Percentiles rank a stretch among this genome's conserved stretches.
Conservation (phyloP, 2,888 invertebrate genomes). For the Cacoxenus indagator region DNA sequence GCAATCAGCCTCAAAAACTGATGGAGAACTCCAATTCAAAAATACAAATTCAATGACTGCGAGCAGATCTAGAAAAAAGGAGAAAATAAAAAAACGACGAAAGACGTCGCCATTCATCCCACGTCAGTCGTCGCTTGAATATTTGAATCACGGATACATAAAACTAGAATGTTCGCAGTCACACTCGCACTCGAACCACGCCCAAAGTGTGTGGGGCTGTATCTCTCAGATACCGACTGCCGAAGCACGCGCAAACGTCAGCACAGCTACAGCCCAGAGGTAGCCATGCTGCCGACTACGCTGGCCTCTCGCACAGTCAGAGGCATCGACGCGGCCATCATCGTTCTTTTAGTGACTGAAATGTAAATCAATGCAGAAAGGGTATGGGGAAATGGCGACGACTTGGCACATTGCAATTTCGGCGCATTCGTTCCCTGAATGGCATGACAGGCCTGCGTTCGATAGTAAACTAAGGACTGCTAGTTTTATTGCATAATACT, state of each 20-base stretch:
- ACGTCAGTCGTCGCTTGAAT: conserved; percentile 18
- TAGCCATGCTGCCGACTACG: conserved; percentile 18
- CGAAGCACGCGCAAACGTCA: conserved; percentile 22
- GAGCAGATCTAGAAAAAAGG: neutral
- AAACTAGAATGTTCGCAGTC: conserved; percentile 6
- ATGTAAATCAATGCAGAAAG: conserved; percentile 30
- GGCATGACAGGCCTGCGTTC: too few relatives aligned
- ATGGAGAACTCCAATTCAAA: neutral
- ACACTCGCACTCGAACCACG: conserved; percentile 31
- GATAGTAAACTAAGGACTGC: too few relatives aligned
- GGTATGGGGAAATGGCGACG: conserved; percentile 23
- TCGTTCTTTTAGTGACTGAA: conserved; percentile 9
- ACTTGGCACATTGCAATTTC: too few relatives aligned
- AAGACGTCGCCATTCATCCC: conserved; percentile 2
- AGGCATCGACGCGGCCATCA: neutral
- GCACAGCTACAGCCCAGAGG: conserved; percentile 37
- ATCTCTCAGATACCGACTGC: conserved; percentile 57
- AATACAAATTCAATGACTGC: neutral
- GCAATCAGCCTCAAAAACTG: neutral
- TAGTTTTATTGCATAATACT: too few relatives aligned
- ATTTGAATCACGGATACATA: conserved; percentile 14
- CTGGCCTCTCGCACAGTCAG: neutral
- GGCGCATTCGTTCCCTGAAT: too few relatives aligned
- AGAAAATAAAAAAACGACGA: neutral
- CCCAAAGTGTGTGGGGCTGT: conserved; percentile 36